Base-by-base conservation (phyloP, 2,797 vertebrate genomes). In the Aselliscus stoliczkanus region DNA sequence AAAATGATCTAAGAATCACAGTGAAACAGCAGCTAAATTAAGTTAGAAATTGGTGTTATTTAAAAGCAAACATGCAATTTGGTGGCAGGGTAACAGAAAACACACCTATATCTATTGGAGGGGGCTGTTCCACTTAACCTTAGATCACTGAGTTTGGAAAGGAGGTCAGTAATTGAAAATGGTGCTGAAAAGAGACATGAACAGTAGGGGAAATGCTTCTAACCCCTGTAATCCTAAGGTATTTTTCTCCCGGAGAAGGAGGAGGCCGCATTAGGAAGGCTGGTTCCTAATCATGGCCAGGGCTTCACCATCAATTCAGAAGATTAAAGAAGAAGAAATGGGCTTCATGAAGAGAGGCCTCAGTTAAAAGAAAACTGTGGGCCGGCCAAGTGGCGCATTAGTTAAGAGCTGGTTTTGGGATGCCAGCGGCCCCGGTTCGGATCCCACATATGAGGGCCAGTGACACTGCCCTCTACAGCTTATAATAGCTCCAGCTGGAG, bases 271-370 rank as follows among this genome's bases (percentile, higher is more conserved):
- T 69, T 27, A 80, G 14, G 52, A 86, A 76, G 37, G 4, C 77
- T 84, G 52, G 12, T 72, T 96, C 85, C 47, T 93, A 85, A 94
- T 75, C 64, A 90, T 64, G 81, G 65, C 20, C 29, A 79, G 50
- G 20, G 34, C 39, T 83, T 95, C 39, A 67, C 69, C 77, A 89
- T 88, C 92, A 95, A 64, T 77, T 86, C 64, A 27, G 87, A 97
- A 94, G 88, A 96, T 94, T 82, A 95, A 95, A 94, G 88, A 95
- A 97, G 87, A 90, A 92, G 84, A 96, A 97, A 97, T 76, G 75
- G 60, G 93, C 88, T 67, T 96, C 96, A 88, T 83, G 85, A 88
- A 88, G 84, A 93, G 85, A 96, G 62, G 88, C 86, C 97, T 92
- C 94, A 96, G 77, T 96, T 96, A 95, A 80, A 90, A 95, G 70